phyloP scores from a whole-genome alignment of 2,113 vertebrate genomes.

The Mormoops blainvillei region DNA sequence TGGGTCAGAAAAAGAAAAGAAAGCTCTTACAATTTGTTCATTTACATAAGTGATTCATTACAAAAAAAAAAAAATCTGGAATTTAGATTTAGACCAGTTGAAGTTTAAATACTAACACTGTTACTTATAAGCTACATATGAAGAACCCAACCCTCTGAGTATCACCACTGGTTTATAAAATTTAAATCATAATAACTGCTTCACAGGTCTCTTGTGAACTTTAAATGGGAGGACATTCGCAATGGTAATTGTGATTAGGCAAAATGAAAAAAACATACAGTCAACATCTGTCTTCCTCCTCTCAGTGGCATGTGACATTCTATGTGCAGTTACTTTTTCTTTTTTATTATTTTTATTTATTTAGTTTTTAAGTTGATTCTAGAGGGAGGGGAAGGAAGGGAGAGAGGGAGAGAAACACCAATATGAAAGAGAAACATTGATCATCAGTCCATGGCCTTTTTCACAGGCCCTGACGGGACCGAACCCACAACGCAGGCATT shows the following conservation, averaged over 20 bases:
- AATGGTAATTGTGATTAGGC: background rate
- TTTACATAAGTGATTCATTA: background rate
- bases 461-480: too few species aligned
- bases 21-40: background rate
- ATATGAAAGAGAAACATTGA: too few species aligned
- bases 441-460: too few species aligned
- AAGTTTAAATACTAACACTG: background rate
- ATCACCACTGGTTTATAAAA: background rate
- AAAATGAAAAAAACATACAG: background rate
- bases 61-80: background rate
- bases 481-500: too few species aligned
- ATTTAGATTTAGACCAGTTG: background rate
- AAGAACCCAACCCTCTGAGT: background rate
- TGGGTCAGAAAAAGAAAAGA: background rate
- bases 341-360: too few species aligned
- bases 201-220: background rate
- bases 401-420: too few species aligned
- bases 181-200: background rate
- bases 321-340: too few species aligned
- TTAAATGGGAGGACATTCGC: background rate
- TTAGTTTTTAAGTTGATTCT: too few species aligned
- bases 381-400: too few species aligned
- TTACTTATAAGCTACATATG: background rate
- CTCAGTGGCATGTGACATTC: background rate
- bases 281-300: background rate